Evolutionary conservation across 30 jellyfish, hydroid and myxozoan genomes (phyloP).

Genomic region (Turritopsis rubra): DNA sequence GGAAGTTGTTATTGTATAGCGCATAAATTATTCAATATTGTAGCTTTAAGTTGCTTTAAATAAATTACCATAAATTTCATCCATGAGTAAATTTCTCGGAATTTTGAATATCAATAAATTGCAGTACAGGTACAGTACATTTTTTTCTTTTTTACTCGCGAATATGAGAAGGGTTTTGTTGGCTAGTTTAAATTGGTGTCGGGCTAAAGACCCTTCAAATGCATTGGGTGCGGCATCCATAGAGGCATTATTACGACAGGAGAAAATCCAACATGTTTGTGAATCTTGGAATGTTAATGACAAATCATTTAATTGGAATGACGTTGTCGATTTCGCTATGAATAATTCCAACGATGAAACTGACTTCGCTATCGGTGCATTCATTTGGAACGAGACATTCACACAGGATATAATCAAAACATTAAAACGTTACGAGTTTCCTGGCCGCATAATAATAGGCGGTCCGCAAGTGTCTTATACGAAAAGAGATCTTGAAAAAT

Average conservation of each 20-base stretch:
- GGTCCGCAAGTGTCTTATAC: neutral
- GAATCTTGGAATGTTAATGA: neutral
- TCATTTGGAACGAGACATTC: slow-evolving; percentile 15
- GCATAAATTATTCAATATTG: neutral
- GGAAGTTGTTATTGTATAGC: neutral
- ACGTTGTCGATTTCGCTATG: slow-evolving; percentile 10
- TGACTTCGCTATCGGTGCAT: neutral
- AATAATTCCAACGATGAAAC: slow-evolving; percentile 3
- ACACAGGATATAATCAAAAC: neutral
- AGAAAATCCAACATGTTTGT: neutral
- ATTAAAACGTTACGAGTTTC: neutral
- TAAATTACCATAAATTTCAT: neutral
- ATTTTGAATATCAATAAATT: too few species aligned
- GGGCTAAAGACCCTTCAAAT: neutral
- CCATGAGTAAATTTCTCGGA: neutral
- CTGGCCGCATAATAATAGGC: neutral
- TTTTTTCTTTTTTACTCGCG: neutral
- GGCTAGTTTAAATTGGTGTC: neutral
- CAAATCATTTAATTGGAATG: neutral
- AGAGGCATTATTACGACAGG: neutral
- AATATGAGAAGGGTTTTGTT: slow-evolving; percentile 1
- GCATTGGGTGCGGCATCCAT: neutral
- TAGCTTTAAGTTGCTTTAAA: neutral
- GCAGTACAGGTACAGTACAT: too few species aligned
- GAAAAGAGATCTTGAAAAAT: neutral